Conservation (phyloP, 2,113 vertebrate species). For the Rattus norvegicus region GRCr8 NC_086025.1:131250501-131251000, state of each 20-base stretch:
- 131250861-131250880: neutral
- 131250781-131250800: neutral
- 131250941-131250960: neutral
- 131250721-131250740: neutral
- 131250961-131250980: neutral
- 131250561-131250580: neutral
- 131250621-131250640: neutral
- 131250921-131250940: neutral
- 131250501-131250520: too few relatives aligned
- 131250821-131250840: neutral
- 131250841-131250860: neutral
- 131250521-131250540: neutral
- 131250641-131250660: neutral
- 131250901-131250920: neutral
- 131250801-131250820: neutral
- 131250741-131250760: neutral
- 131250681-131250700: neutral
- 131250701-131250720: neutral
- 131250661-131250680: neutral
- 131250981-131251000: neutral
- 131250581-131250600: neutral
- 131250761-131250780: neutral
- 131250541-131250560: neutral
- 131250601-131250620: neutral
- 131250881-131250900: neutral